phyloP scores from a whole-genome alignment of 2,888 invertebrate genomes.

The Adelphocoris suturalis region DNA sequence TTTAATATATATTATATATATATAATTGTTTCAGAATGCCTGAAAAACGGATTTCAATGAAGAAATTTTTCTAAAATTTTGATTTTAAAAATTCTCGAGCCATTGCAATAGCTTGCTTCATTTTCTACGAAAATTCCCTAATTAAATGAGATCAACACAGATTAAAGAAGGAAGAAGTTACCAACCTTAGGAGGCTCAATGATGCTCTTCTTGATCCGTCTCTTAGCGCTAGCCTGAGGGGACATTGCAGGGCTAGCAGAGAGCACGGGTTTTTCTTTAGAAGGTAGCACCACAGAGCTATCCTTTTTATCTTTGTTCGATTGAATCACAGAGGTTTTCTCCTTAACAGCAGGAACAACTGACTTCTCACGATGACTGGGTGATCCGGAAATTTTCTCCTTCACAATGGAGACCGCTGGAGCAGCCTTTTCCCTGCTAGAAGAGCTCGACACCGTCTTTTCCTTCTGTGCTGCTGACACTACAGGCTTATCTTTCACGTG shows the following conservation, averaged over 20 bases:
- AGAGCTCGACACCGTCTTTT: background rate
- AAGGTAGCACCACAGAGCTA: background rate
- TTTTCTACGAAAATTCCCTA: too few species aligned
- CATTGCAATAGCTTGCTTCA: too few species aligned
- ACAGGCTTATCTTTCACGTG: slow-evolving; percentile 46
- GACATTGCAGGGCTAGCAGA: slow-evolving; percentile 21
- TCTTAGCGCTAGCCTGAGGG: slow-evolving; percentile 74
- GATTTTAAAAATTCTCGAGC: too few species aligned
- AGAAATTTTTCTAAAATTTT: too few species aligned
- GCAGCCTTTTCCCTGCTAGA: slow-evolving; percentile 35
- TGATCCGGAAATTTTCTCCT: slow-evolving; percentile 39
- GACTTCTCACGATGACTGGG: slow-evolving; percentile 49
- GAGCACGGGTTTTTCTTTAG: slow-evolving; percentile 9
- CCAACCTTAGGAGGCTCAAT: slow-evolving; percentile 77
- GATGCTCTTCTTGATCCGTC: slow-evolving; percentile 77
- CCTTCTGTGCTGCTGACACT: background rate
- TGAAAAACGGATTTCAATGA: too few species aligned
- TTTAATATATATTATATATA: too few species aligned
- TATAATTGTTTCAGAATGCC: too few species aligned
- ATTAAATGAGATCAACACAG: background rate
- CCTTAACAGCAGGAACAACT: slow-evolving; percentile 78
- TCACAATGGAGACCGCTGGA: background rate
- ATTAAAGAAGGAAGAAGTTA: background rate
- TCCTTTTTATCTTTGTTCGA: slow-evolving; percentile 59
- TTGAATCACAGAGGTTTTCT: slow-evolving; percentile 69